Conservation (phyloP, 2,113 vertebrate species). For the Alectura lathami region DNA sequence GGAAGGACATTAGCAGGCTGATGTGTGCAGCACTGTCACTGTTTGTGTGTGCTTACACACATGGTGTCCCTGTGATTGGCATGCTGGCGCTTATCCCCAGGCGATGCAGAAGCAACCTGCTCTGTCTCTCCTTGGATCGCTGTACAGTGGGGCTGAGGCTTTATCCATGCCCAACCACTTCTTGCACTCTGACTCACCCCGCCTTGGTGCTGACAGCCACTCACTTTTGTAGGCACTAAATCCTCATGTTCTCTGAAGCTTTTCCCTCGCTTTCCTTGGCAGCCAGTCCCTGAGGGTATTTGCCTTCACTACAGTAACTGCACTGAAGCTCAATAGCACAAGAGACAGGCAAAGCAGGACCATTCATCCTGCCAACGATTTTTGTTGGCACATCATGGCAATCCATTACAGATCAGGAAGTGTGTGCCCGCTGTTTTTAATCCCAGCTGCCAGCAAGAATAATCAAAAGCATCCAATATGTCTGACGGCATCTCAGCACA, state of each 20-base stretch:
- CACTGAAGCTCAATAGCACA: slow-evolving; percentile 20
- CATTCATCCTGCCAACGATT: slow-evolving; percentile 53
- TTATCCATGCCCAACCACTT: neutral
- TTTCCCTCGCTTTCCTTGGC: neutral
- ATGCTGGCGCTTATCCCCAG: neutral
- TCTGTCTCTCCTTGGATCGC: neutral
- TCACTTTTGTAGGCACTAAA: neutral
- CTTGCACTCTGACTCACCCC: neutral
- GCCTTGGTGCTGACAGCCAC: neutral
- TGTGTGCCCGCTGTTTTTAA: slow-evolving; percentile 52
- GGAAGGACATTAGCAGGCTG: neutral
- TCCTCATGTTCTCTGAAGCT: neutral
- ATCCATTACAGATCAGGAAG: slow-evolving; percentile 62
- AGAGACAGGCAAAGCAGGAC: slow-evolving; percentile 29
- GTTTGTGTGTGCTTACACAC: neutral
- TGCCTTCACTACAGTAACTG: slow-evolving; percentile 20
- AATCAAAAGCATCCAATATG: slow-evolving; percentile 57
- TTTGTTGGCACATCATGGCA: slow-evolving; percentile 34
- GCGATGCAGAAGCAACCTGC: neutral
- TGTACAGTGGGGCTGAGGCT: neutral
- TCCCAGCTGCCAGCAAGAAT: slow-evolving; percentile 61
- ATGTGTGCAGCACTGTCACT: fast-evolving
- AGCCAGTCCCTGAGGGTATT: neutral
- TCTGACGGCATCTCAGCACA: slow-evolving; percentile 44
- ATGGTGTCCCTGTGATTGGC: neutral